These are phyloP conservation scores for Erynnis tages DNA, from an alignment of 2,888 invertebrate species.

Conservation along the genomic window DNA sequence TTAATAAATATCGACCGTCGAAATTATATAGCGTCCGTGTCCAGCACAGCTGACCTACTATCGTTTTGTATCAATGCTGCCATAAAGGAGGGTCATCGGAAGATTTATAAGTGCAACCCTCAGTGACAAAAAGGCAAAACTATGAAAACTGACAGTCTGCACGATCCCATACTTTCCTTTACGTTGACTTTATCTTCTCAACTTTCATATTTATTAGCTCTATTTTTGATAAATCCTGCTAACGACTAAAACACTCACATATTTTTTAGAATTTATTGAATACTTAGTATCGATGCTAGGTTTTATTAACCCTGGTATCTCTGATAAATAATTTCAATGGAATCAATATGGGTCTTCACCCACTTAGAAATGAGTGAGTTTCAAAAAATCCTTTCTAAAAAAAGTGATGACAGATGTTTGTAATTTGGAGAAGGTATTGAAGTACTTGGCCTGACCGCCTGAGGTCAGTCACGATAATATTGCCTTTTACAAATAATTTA, in stretches of 20 bases:
- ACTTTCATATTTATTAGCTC: constrained; percentile 40
- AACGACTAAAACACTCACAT: not conserved
- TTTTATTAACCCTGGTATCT: no score
- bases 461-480: no score
- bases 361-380: no score
- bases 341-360: no score
- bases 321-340: no score
- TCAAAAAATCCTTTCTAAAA: no score
- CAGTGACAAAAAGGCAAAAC: constrained; percentile 56
- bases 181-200: constrained; percentile 29
- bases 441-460: no score
- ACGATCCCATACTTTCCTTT: constrained; percentile 39
- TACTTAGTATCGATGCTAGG: no score
- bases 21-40: constrained; percentile 61
- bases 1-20: constrained; percentile 54
- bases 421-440: no score
- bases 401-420: no score
- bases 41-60: constrained; percentile 61
- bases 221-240: constrained; percentile 27
- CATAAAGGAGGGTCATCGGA: constrained; percentile 61
- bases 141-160: constrained; percentile 54
- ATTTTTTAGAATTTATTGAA: no score
- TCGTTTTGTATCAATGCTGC: constrained; percentile 50
- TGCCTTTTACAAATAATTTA: no score
- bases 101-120: constrained; percentile 62